Base-by-base conservation (phyloP, 2,797 vertebrate genomes). In the Anas bahamensis region DNA sequence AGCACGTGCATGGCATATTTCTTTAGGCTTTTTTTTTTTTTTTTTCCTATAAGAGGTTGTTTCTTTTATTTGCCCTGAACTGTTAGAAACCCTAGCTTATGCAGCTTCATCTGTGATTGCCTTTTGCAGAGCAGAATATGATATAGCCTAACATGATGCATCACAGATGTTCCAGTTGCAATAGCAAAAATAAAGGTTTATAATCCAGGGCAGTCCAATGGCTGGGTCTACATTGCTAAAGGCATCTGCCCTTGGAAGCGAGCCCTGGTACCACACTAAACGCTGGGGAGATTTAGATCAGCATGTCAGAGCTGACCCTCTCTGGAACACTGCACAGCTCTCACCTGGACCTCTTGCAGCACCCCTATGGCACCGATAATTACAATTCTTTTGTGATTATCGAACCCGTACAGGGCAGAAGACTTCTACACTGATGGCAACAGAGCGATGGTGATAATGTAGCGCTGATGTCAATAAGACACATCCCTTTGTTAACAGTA, bases 331-430 rank as follows among this genome's bases (percentile, higher is more conserved):
- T 0, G 10, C 35, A 14, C 13, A 16, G 46, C 35, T 44, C 42
- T 24, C 6, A 19, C 17, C 28, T 7, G 29, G 13, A 56, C 55
- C 41, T 57, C 50, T 28, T 1, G 7, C 13, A 23, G 10, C 46
- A 21, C 7, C n/a, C 42, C 6, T 42, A 31, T 1, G 4, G 10
- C 2, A 3, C 6, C 1, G 0, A 0, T 14, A 33, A 46, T 42
- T 23, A 21, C 5, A 9, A 6, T 3, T 1, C 1, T 64, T 60
- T n/a, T 33, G 5, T 0, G 3, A 31, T 73, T 46, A 16, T 46
- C 76, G 75, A 87, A 73, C 52, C 5, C 37, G 72, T 31, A 57
- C 50, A 60, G 69, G 35, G 16, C 33, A 71, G 29, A 33, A 8
- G 14, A 65, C 28, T 50, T 28, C 41, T 37, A 9, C 10, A 24